Conservation (phyloP, 2,113 vertebrate species). For the Lates calcarifer region DNA sequence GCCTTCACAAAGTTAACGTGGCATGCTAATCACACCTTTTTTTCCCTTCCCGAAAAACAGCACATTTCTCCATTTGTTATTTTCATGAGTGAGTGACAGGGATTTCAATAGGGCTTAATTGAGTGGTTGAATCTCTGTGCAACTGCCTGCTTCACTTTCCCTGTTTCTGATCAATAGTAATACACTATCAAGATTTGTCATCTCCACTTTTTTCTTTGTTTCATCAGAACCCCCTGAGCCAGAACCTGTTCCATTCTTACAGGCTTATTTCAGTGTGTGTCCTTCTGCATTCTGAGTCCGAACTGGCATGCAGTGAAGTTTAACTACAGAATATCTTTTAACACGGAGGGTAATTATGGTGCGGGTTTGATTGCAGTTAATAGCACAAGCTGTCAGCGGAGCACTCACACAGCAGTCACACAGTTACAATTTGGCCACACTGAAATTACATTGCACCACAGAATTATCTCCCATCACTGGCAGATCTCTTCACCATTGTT, state of each 20-base stretch:
- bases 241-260: conserved; percentile 45
- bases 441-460: conserved; percentile 63
- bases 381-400: conserved; percentile 58
- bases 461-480: conserved; percentile 58
- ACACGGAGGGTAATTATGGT: conserved; percentile 68
- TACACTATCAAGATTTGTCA: conserved; percentile 73
- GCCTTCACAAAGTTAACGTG: background rate
- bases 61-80: background rate
- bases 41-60: background rate
- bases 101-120: conserved; percentile 74
- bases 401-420: conserved; percentile 67
- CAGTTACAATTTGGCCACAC: conserved; percentile 63
- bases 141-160: conserved; percentile 45
- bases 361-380: conserved; percentile 72
- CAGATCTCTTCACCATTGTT: conserved; percentile 23
- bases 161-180: conserved; percentile 79
- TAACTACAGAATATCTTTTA: conserved; percentile 69
- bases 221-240: conserved; percentile 67
- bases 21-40: conserved; percentile 42
- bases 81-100: conserved; percentile 64
- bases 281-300: conserved; percentile 33
- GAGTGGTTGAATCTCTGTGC: conserved; percentile 64
- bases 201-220: conserved; percentile 54
- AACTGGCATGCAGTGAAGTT: conserved; percentile 60
- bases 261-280: conserved; percentile 43